Base-by-base conservation (phyloP, 2,113 vertebrate genomes). In the Microcebus jonahi region DNA sequence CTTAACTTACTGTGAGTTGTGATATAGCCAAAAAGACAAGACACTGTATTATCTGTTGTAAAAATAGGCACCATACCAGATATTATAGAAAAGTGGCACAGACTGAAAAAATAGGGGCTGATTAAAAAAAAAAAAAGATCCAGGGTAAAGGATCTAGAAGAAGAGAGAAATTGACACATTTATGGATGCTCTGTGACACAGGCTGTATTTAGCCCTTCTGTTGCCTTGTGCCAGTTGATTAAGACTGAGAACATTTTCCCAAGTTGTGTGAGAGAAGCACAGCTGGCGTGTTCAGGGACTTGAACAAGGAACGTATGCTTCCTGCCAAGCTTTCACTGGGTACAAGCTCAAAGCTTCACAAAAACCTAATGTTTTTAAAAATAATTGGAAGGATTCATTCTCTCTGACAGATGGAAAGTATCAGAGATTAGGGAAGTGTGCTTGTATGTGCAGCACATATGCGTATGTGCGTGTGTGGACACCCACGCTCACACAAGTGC, bases 201-300 rank as follows among this genome's bases (percentile, higher is more conserved):
- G 80, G 82, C 97, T 97, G 90, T 89, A 96, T 97, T 98, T 96
- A 97, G 97, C 93, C 92, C 77, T 90, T 76, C 96, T 92, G 84
- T 94, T 80, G 94, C 96, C 91, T 98, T 63, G 95, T 92, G 94
- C 97, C 95, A 84, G 91, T 96, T 96, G 97, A 97, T 96, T 93
- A 97, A 96, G 97, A 91, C 91, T 82, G 94, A 86, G 92, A 96
- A 96, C 97, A 93, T 95, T 95, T 96, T 91, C 94, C 95, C 82
- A 81, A 97, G 96, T 97, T 96, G 95, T 96, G 97, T 71, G 95
- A 95, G 94, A 90, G 96, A 91, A 93, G 97, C 96, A 90, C 97
- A 98, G 97, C 97, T 97, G 98, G 97, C 96, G 48, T 94, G 95
- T 97, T 97, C 95, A 84, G 93, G 97, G 97, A 93, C 97, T 97